phyloP scores from a whole-genome alignment of 1,140 invertebrate species.

The Rhopalosiphum maidis region DNA sequence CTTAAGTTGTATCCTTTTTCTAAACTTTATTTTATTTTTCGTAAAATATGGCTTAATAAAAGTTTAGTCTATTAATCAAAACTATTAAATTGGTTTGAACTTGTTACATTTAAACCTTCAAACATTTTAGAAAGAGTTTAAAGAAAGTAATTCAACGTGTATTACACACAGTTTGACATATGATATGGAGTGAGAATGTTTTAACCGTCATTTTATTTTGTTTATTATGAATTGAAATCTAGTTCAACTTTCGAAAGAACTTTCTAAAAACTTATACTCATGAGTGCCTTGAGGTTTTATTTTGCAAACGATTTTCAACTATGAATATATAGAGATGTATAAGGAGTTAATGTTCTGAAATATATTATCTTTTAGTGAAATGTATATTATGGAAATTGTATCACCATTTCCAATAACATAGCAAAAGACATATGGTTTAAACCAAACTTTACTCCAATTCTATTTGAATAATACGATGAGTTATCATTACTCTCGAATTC shows the following conservation, averaged over 20 bases:
- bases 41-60: neutral
- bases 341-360: neutral
- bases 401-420: neutral
- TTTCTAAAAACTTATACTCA: neutral
- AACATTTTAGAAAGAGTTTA: neutral
- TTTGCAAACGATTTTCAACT: neutral
- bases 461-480: neutral
- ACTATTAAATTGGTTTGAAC: neutral
- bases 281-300: neutral
- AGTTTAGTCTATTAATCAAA: conserved; percentile 3
- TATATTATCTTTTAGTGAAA: neutral
- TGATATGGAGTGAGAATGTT: neutral
- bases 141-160: neutral
- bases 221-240: neutral
- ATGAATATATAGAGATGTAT: neutral
- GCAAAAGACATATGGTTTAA: neutral
- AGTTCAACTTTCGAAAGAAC: neutral
- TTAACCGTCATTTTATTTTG: neutral
- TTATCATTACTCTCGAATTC: neutral
- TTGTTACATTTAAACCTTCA: neutral
- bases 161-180: neutral
- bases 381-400: neutral
- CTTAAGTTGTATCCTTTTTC: neutral
- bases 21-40: neutral
- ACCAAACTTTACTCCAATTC: neutral